Evolutionary conservation across 2,888 invertebrate genomes (phyloP), one percentile per base, ranked within the genome.

Genomic region (Lasioglossum morio): DNA sequence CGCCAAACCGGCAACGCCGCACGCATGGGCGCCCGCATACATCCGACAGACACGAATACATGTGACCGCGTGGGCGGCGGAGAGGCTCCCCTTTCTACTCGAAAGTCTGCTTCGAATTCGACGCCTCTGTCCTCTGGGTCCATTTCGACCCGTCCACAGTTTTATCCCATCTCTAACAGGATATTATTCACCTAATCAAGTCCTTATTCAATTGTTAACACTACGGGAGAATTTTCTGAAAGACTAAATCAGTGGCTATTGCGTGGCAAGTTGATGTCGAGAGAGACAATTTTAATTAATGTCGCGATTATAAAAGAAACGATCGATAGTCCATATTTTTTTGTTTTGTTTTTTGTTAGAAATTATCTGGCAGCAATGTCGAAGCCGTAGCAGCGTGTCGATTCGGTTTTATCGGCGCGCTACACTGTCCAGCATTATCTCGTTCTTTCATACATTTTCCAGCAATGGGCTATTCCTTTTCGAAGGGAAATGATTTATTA

Each of bases 21-120:
- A 87, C 89, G 87, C 87, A 90, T 87, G 88, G 81, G 85, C 86
- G 88, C 88, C 66, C 30, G 19, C 30, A 69, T 72, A 84, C 79
- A 27, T 16, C 5, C 27, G 14, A 53, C 14, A 14, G 5, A 86
- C 82, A 72, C 84, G 73, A 73, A 74, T 72, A 69, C 69, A 79
- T 10, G 72, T 8, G 43, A 14, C 43, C 53, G 70, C 77, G 70
- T 77, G 27, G 77, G 77, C 77, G 78, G 53, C 53, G 43, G 53
- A 43, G 66, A 37, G 63, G 48, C 60, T 72, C 81, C 85, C 77
- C 80, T 72, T 85, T 72, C 75, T 14, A 27, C 37, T 12, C 23
- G 14, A 48, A 34, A 46, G n/a, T 10, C 10, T 53, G 34, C n/a
- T 48, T 48, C 78, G 63, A 70, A 84, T 37, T 60, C n/a, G 73